A percentile compares a stretch with the other conserved stretches of the same genome.
Evolutionary conservation across 2,888 invertebrate genomes (phyloP).

Genomic region (Caenorhabditis imperialis): DNA sequence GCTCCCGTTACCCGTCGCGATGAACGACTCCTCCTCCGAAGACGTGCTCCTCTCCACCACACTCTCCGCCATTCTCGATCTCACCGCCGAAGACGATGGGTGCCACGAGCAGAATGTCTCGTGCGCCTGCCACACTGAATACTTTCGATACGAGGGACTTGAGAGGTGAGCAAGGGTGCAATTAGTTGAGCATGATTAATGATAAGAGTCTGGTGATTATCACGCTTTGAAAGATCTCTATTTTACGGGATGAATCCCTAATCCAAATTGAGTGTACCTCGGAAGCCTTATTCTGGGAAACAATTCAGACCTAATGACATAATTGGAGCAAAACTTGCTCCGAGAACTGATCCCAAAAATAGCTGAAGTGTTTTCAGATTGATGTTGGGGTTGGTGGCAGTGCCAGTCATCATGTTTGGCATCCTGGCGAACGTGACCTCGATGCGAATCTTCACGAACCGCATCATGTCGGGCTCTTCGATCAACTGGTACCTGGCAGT

Average conservation of each 20-base stretch:
- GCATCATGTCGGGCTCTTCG: constrained; percentile 68
- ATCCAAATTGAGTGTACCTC: too few relatives aligned
- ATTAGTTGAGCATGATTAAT: too few relatives aligned
- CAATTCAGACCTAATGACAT: too few relatives aligned
- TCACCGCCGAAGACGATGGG: constrained; percentile 6
- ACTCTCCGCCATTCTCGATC: not conserved
- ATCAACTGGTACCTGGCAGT: constrained; percentile 76
- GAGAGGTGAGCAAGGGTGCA: constrained; percentile 48
- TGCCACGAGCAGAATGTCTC: constrained; percentile 65
- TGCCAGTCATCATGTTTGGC: constrained; percentile 71
- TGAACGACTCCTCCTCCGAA: not conserved
- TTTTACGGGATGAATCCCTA: too few relatives aligned
- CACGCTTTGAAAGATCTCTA: too few relatives aligned
- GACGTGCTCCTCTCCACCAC: not conserved
- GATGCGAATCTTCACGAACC: constrained; percentile 73
- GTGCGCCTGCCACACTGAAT: constrained; percentile 70
- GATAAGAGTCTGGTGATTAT: too few relatives aligned
- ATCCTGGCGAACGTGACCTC: constrained; percentile 70
- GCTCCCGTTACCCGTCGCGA: not conserved
- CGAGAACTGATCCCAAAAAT: too few relatives aligned
- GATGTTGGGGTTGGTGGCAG: constrained; percentile 67
- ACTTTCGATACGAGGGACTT: constrained; percentile 67
- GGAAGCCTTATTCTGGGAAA: too few relatives aligned
- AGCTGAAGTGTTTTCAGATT: constrained; percentile 30
- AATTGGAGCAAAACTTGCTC: too few relatives aligned